Evolutionary conservation across 1,140 invertebrate genomes (phyloP).

Genomic region (Drosophila kanapiae): DNA sequence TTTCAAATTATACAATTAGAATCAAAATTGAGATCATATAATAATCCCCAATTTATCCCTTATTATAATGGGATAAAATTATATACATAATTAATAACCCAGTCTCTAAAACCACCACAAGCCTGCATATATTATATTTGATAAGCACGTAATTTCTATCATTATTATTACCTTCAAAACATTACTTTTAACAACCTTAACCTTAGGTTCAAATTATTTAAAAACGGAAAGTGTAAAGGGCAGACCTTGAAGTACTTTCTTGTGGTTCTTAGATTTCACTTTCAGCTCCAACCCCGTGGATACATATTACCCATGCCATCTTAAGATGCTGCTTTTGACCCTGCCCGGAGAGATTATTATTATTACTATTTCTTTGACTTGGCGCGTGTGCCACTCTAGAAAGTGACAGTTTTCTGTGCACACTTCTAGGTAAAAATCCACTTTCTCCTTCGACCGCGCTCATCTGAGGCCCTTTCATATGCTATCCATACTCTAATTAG

Average conservation of each 20-base stretch:
- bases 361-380: conserved; percentile 13
- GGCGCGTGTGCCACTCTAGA: conserved; percentile 45
- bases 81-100: too few relatives aligned
- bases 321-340: conserved; percentile 42
- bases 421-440: conserved; percentile 49
- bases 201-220: too few relatives aligned
- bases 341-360: conserved; percentile 39
- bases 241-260: not conserved
- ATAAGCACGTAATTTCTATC: too few relatives aligned
- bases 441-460: conserved; percentile 65
- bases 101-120: too few relatives aligned
- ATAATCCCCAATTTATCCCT: too few relatives aligned
- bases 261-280: conserved; percentile 28
- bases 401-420: conserved; percentile 51
- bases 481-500: conserved; percentile 61
- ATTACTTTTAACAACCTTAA: too few relatives aligned
- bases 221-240: conserved; percentile 2
- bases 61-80: too few relatives aligned
- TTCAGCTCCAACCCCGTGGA: conserved; percentile 10
- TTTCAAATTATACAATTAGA: too few relatives aligned
- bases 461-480: conserved; percentile 26
- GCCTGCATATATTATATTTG: too few relatives aligned
- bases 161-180: too few relatives aligned
- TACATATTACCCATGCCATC: conserved; percentile 6
- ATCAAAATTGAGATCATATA: too few relatives aligned